Evolutionary conservation across 2,888 invertebrate genomes (phyloP), one percentile per base, ranked within the genome.

Genomic region (Sarcophaga variegata): DNA sequence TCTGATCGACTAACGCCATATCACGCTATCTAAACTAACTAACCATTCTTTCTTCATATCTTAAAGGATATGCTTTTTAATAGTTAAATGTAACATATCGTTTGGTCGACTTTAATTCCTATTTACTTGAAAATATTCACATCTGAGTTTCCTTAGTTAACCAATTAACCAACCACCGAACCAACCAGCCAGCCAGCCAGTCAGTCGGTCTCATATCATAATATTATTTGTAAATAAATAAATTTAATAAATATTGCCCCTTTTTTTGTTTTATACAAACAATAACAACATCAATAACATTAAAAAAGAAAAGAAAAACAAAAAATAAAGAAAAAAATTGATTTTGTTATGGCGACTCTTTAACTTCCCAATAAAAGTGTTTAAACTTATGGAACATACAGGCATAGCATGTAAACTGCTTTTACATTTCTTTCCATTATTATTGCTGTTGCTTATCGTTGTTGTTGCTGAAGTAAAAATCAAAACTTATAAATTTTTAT

Each of bases 341-440:
- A 22, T 80, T 81, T 62, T n/a, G 10, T 74, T 67, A 47, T 75
- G 60, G 67, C 20, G 17, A 4, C 49, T 25, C 49, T 62, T 62
- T 62, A 60, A 47, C 27, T 74, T 37, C 37, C 49, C 66, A 67
- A 67, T 74, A 60, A 81, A 49, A 66, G 81, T 67, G 62, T 27
- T 59, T 74, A 67, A 47, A 81, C 64, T 8, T 66, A n/a, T 59
- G 11, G 22, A 27, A 66, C 25, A 25, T 5, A 14, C 54, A 10
- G 12, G 5, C 54, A 54, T 54, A 17, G 54, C 5, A 54, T 54
- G 54, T 54, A 47, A 59, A 74, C 27, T n/a, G 45, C 4, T 11
- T 49, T 12, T 14, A 49, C 37, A 8, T 37, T 8, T 37, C 6
- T 37, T 6, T 6, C 1, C 37, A 37, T 37, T 37, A 8, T 37